Base-by-base conservation (phyloP, 1,140 invertebrate genomes). In the Lucilia sericata region DNA sequence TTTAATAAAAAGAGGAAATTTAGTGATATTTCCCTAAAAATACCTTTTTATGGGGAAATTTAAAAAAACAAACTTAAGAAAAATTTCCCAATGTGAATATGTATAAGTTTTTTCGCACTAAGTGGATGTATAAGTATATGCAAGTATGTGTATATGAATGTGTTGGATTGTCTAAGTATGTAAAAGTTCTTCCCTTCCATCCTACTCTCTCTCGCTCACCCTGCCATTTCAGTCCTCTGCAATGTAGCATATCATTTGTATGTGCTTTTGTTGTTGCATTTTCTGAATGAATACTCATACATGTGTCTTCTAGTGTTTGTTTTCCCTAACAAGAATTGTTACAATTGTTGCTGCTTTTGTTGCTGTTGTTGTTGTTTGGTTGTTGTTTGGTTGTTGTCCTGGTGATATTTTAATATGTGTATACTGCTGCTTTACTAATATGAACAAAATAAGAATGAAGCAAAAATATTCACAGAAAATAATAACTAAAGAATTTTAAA, bases 341-440 rank as follows among this genome's bases (percentile, higher is more conserved):
- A 42, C 42, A 42, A 8, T 42, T 42, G 42, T 42, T 30, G 3
- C 25, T 30, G 3, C 25, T 30, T 30, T 30, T 30, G 25, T 30
- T 30, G 25, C 3, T 2, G 25, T 30, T 30, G 25, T 30, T 30
- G 25, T 30, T 30, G 25, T 30, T 30, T 30, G 25, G 25, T 30
- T 30, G 25, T 30, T 30, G 25, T 30, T 30, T 30, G 25, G 25
- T 80, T 80, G 76, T 80, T 80, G 76, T 80, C 47, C 76, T 80
- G 76, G 76, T 51, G 42, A 51, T 80, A 80, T 80, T 80, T 80
- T 49, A 76, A 76, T 76, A 76, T 76, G 74, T 36, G 12, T 42
- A 8, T 42, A 10, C 10, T 42, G 42, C 42, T 7, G 42, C 42
- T 42, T 42, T 42, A 8, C 30, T 36, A 42, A 76, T 42, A 76